A percentile compares a stretch with the other conserved stretches of the same genome.
Evolutionary conservation across 2,888 invertebrate genomes (phyloP).

Genomic region (Monochamus alternatus): DNA sequence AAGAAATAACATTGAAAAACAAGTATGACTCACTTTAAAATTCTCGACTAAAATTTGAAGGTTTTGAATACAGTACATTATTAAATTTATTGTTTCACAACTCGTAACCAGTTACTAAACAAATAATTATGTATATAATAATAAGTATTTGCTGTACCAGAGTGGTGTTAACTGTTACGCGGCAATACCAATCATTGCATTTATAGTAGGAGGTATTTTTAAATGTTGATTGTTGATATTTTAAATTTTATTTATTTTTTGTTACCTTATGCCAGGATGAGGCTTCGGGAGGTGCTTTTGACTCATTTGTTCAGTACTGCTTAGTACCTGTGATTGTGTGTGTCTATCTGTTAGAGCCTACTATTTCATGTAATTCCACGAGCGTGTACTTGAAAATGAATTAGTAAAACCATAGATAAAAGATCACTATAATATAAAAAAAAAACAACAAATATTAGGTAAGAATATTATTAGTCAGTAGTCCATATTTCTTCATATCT

Average conservation of each 20-base stretch:
- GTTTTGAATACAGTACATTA: too few relatives aligned
- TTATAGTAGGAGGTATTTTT: constrained; percentile 32
- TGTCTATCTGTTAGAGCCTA: constrained; percentile 18
- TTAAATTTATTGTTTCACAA: neutral
- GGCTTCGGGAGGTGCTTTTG: constrained; percentile 19
- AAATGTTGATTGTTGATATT: constrained; percentile 36
- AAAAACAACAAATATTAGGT: too few relatives aligned
- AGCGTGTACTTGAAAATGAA: constrained; percentile 18
- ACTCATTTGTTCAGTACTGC: constrained; percentile 17
- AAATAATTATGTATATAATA: constrained; percentile 25
- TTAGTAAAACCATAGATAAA: neutral
- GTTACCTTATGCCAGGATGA: constrained; percentile 23
- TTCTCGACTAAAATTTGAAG: too few relatives aligned
- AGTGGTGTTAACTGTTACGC: constrained; percentile 10
- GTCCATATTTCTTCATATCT: too few relatives aligned
- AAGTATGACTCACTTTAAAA: too few relatives aligned
- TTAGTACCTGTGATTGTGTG: constrained; percentile 20
- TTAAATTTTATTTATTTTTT: constrained; percentile 39
- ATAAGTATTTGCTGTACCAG: constrained; percentile 10
- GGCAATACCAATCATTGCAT: constrained; percentile 29
- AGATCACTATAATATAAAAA: too few relatives aligned
- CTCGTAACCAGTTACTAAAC: neutral
- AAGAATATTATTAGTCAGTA: too few relatives aligned
- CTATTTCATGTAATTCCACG: constrained; percentile 17
- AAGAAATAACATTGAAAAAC: too few relatives aligned